These are phyloP conservation scores for Phorcus lineatus DNA, from an alignment of 2,888 invertebrate genomes.

Conservation along the genomic window DNA sequence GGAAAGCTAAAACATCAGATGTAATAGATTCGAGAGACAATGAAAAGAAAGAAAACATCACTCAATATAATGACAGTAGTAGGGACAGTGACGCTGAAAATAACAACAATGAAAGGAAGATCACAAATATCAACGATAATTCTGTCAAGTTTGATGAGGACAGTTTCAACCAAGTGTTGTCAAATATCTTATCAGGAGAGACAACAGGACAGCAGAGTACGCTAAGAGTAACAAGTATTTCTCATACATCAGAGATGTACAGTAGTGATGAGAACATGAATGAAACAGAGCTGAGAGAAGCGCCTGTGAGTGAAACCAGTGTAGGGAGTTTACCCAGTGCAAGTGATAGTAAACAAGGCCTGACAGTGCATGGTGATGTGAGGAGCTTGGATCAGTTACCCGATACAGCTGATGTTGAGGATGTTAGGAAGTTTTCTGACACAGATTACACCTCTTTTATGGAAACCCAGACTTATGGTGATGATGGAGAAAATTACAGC, in stretches of 20 bases:
- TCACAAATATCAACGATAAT: no score
- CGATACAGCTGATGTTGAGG: neutral
- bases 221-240: neutral
- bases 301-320: neutral
- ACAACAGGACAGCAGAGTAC: no score
- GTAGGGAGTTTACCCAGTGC: conserved; percentile 11
- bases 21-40: no score
- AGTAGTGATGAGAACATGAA: no score
- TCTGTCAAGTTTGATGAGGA: no score
- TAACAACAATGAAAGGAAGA: no score
- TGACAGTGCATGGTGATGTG: neutral
- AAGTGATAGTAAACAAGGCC: neutral
- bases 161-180: no score
- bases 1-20: no score
- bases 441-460: neutral
- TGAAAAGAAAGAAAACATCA: no score
- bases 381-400: neutral
- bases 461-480: neutral
- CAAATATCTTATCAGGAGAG: no score
- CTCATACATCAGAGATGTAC: neutral
- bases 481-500: neutral
- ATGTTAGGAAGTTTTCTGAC: neutral
- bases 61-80: no score
- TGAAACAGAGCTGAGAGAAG: neutral
- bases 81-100: no score